Evolutionary conservation across 1,140 invertebrate species (phyloP), one percentile per base, ranked within the genome.

Genomic region (Hestina assimilis): DNA sequence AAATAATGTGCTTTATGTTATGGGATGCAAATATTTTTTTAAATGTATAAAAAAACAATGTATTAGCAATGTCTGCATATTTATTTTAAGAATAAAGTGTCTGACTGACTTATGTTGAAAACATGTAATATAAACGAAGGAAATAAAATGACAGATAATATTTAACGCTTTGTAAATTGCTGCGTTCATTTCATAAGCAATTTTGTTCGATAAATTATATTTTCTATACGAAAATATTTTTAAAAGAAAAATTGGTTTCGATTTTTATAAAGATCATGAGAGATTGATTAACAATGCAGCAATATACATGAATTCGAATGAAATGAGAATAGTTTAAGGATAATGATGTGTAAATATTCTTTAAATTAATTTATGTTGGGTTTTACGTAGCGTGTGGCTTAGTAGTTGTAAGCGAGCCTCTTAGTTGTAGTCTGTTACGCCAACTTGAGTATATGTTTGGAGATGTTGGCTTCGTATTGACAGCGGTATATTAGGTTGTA

Each of bases 361-460:
- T 62, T 72, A 69, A 48, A 71, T 65, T 81, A 76, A 80, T 75
- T 80, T 79, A 81, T 79, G 72, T 80, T 77, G 53, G 61, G 58
- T 69, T 69, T 72, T 63, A 28, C 50, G 55, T 70, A 69, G 67
- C 51, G 70, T 73, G 72, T 76, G 73, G 63, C 29, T 68, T 70
- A 57, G 51, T 72, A 38, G 33, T 38, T 35, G 3, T 38, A 38
- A 38, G 33, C 33, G 33, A 38, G 33, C 33, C 31, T 38, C 7
- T 38, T 38, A 38, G 33, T n/a, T 19, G 33, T 38, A 38, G 33
- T n/a, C 33, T 17, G 33, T 38, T 38, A 19, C 14, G 15, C 33
- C 31, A 15, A 15, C 31, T 17, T 4, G 15, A 38, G 14, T 38
- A 19, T 58, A 50, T 24, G 23, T 29, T 48, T 29, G 15, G 5